phyloP scores from a whole-genome alignment of 2,113 vertebrate genomes.

The Epinephelus fuscoguttatus region DNA sequence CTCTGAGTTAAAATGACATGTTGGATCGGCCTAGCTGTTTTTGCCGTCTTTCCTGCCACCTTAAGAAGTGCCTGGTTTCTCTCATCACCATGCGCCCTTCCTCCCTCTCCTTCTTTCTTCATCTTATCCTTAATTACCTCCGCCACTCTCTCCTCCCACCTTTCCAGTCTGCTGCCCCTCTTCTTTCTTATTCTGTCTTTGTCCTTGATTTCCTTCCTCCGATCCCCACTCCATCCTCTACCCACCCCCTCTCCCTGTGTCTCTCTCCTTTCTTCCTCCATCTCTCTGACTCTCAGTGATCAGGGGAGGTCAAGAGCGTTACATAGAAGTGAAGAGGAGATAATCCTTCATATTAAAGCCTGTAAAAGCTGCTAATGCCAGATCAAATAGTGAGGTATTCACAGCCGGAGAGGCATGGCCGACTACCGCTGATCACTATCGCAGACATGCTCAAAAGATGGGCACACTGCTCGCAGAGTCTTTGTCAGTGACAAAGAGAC shows the following conservation, averaged over 20 bases:
- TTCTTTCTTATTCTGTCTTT: conserved; percentile 7
- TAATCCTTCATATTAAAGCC: conserved; percentile 81
- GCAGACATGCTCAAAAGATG: conserved; percentile 23
- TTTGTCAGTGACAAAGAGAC: conserved; percentile 51
- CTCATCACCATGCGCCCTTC: not conserved
- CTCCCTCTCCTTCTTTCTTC: conserved; percentile 6
- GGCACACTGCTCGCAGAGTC: conserved; percentile 18
- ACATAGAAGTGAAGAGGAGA: conserved; percentile 69
- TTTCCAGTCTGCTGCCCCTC: conserved; percentile 11
- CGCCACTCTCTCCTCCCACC: not conserved
- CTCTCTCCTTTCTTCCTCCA: conserved; percentile 34
- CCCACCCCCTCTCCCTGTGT: not conserved
- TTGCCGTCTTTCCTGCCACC: not conserved
- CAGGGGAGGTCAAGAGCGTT: conserved; percentile 73
- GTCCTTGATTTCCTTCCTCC: conserved; percentile 26
- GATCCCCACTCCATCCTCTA: not conserved
- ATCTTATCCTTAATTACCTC: conserved; percentile 15
- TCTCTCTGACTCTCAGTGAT: conserved; percentile 41
- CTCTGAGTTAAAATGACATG: not conserved
- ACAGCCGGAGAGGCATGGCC: conserved; percentile 48
- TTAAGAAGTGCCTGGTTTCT: not conserved
- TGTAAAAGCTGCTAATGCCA: conserved; percentile 72
- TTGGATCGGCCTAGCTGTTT: not conserved
- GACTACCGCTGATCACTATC: conserved; percentile 55
- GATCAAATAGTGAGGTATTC: conserved; percentile 76